Evolutionary conservation across 2,888 invertebrate genomes (phyloP).

Genomic region (Neoaliturus tenellus): DNA sequence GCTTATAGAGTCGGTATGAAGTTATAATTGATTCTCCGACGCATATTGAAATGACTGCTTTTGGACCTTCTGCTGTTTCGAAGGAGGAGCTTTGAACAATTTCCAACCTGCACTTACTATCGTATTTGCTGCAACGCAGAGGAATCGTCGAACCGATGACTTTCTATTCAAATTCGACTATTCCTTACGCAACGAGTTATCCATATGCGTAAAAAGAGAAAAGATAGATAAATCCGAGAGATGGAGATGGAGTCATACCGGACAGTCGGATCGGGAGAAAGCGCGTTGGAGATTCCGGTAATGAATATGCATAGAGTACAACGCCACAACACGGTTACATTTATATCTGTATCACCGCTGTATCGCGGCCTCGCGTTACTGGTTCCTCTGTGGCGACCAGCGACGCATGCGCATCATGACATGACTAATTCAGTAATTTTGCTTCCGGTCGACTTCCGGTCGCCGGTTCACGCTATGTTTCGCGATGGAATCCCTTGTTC

Average conservation of each 20-base stretch:
- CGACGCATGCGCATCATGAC: constrained; percentile 35
- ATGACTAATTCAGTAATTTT: constrained; percentile 52
- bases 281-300: not conserved
- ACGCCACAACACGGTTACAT: constrained; percentile 1
- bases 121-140: too few species aligned
- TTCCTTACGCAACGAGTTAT: not conserved
- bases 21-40: too few species aligned
- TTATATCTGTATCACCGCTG: constrained; percentile 1
- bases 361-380: constrained; percentile 16
- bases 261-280: not conserved
- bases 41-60: too few species aligned
- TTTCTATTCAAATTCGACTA: not conserved
- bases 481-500: constrained; percentile 39
- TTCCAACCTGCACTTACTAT: too few species aligned
- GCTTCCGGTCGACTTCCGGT: constrained; percentile 46
- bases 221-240: constrained; percentile 8
- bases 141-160: not conserved
- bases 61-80: too few species aligned
- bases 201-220: constrained; percentile 1
- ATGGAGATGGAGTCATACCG: not conserved
- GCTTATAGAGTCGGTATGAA: too few species aligned
- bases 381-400: constrained; percentile 3
- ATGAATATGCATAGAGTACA: constrained; percentile 29
- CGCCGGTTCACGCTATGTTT: constrained; percentile 41
- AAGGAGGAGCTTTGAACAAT: too few species aligned